Conservation (phyloP, 2,797 vertebrate genomes). For the Sebastes steindachneri region DNA sequence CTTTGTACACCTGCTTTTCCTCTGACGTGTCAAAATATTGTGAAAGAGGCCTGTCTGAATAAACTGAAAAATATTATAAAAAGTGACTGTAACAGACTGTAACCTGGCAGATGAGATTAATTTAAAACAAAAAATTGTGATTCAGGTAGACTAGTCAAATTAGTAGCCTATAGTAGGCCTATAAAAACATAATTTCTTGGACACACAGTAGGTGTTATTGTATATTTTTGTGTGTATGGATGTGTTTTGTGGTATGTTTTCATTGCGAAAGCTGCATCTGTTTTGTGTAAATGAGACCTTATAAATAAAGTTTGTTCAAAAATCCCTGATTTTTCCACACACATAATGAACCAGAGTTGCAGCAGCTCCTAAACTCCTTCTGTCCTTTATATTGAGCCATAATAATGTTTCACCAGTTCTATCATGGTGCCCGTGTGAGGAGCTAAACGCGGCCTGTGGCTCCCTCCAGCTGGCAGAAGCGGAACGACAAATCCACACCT, state of each 20-base stretch:
- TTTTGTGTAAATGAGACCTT: background rate
- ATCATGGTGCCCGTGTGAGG: too few species aligned
- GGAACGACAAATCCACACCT: background rate
- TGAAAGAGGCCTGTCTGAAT: background rate
- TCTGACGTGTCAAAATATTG: too few species aligned
- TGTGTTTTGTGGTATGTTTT: background rate
- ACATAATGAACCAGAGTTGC: background rate
- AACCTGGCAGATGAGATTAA: background rate
- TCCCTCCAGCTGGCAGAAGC: conserved; percentile 26
- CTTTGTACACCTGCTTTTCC: too few species aligned
- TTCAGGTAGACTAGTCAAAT: background rate
- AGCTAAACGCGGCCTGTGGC: conserved; percentile 51
- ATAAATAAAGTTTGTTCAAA: background rate
- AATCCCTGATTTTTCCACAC: background rate
- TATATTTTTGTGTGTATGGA: background rate
- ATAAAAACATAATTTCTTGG: background rate
- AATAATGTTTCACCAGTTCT: background rate
- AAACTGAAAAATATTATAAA: background rate
- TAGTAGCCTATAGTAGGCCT: too few species aligned
- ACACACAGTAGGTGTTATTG: background rate
- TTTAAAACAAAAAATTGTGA: background rate
- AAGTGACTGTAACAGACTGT: background rate
- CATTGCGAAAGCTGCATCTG: background rate
- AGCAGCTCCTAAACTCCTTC: background rate
- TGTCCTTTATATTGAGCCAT: background rate